Base-by-base conservation (phyloP, 2,797 vertebrate species). In the Etheostoma nigrum region DNA sequence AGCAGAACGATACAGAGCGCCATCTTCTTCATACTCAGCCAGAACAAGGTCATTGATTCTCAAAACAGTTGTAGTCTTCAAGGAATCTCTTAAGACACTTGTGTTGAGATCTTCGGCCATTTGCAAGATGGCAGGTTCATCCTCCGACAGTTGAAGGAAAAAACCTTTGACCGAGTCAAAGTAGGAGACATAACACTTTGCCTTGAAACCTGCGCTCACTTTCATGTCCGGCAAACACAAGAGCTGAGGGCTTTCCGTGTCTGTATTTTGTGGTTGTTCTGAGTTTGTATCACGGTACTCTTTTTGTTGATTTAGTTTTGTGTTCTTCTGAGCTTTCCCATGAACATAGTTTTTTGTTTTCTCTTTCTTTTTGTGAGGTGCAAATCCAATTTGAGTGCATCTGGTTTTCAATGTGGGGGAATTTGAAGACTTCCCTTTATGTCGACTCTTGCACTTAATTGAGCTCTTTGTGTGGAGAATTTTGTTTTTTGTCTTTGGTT, bases 81-180 rank as follows among this genome's bases (percentile, higher is more conserved):
- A 64, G 25, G 79, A 78, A 23, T 81, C 84, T 74, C 75, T 86
- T 30, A 88, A 68, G 64, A 13, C 4, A 21, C 21, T 62, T 6
- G 86, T 78, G 82, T 95, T 97, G 67, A 98, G 87, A 68, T 94
- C 89, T 16, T 95, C 82, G 0, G 16, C 86, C 78, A 97, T 91
- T 86, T 95, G 92, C 52, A 95, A 65, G 75, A 98, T 91, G 67
- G 90, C 64, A 0, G 92, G 81, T 92, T 97, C 95, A 81, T 96
- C 95, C 5, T 96, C 90, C 48, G 90, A 92, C 89, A 96, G 89
- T 33, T 97, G 96, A 81, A 98, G 85, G 85, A 95, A 96, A 82
- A 98, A 98, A 88, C 79, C 93, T 40, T 83, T 81, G 7, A 76
- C 73, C 2, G 92, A 95, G 53, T 89, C 88, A 2, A 90, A 16